Conservation (phyloP, 2,797 vertebrate genomes). For the Poecilia picta region DNA sequence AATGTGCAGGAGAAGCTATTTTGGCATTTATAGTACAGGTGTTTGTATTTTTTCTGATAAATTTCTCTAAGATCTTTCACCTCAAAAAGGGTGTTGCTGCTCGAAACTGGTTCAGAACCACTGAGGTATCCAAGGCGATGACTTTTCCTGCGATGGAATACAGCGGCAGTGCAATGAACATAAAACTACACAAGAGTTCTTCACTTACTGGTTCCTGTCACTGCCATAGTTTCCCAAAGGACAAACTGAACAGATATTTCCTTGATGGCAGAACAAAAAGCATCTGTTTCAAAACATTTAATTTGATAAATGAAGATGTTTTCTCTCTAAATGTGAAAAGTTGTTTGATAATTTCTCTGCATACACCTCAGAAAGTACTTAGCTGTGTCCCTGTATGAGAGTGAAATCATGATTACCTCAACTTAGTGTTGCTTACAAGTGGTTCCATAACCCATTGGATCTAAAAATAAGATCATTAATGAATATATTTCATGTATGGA, state of each 20-base stretch:
- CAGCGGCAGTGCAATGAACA: conserved; percentile 10
- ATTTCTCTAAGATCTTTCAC: conserved; percentile 54
- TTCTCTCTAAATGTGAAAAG: not conserved
- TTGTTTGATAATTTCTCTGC: not conserved
- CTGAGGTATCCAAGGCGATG: conserved; percentile 82
- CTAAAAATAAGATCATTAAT: not conserved
- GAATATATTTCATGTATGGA: not conserved
- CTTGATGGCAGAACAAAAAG: not conserved
- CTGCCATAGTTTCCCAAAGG: not conserved
- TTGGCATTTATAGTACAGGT: not conserved
- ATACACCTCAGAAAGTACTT: too few species aligned
- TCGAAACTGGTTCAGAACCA: conserved; percentile 84
- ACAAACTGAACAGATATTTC: not conserved
- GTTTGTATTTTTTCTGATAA: not conserved
- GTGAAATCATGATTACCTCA: not conserved
- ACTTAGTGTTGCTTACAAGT: not conserved
- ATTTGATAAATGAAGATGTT: not conserved
- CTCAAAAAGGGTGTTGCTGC: conserved; percentile 67
- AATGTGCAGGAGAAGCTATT: not conserved
- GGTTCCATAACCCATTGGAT: not conserved
- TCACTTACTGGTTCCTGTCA: not conserved
- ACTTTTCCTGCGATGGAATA: conserved; percentile 71
- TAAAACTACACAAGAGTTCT: not conserved
- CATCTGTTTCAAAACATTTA: not conserved
- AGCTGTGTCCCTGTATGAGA: too few species aligned